Conservation (phyloP, 2,888 invertebrate species). For the Lasioglossum leucozonium region DNA sequence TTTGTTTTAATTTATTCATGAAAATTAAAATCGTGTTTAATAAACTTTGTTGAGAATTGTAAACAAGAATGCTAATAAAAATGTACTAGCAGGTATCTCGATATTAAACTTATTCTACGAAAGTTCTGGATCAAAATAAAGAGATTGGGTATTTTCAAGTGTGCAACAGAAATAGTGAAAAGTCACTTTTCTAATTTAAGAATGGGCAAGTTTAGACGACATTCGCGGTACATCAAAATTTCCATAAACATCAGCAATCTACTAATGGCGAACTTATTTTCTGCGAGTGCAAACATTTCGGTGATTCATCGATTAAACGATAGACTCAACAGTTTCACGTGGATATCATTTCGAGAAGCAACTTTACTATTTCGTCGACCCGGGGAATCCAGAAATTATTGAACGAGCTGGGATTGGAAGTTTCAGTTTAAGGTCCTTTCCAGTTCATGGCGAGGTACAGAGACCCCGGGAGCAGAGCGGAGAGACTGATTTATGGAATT, state of each 20-base stretch:
- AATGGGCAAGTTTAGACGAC: background rate
- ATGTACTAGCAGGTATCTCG: no score
- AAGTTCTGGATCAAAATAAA: no score
- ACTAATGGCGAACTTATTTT: background rate
- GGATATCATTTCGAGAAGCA: background rate
- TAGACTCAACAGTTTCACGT: background rate
- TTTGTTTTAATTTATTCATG: no score
- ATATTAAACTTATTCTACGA: no score
- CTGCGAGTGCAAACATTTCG: background rate
- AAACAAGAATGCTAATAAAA: no score
- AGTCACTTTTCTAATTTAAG: background rate
- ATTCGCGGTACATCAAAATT: background rate
- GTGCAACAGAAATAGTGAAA: background rate
- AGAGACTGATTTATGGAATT: slow-evolving; percentile 8
- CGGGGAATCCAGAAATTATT: background rate
- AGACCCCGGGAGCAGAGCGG: background rate
- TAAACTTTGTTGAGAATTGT: no score
- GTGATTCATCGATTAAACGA: background rate
- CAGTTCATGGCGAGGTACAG: background rate
- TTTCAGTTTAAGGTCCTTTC: background rate
- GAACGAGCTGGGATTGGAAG: slow-evolving; percentile 9
- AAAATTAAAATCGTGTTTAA: no score
- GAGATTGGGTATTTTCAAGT: background rate
- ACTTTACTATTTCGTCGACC: background rate
- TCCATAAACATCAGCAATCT: background rate